Conservation (phyloP, 2,113 vertebrate species). For the Pterocles gutturalis region DNA sequence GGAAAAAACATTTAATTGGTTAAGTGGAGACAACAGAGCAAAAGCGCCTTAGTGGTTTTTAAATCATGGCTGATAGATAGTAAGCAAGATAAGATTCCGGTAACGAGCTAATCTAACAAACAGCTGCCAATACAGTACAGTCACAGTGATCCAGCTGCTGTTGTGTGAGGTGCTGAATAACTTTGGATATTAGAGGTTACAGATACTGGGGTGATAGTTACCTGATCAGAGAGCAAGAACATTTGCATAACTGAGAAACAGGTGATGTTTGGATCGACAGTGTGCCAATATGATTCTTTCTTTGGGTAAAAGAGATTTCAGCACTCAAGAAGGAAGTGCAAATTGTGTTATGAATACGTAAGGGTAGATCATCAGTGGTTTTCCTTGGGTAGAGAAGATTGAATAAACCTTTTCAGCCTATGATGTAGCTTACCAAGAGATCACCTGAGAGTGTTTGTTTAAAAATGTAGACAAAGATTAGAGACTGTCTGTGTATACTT, state of each 20-base stretch:
- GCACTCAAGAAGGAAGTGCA: neutral
- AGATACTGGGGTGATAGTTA: neutral
- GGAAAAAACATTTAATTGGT: neutral
- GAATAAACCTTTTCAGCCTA: neutral
- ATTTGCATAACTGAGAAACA: neutral
- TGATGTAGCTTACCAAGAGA: neutral
- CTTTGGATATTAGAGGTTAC: neutral
- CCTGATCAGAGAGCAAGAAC: neutral
- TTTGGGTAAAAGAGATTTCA: neutral
- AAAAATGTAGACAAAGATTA: neutral
- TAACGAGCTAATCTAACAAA: constrained; percentile 13
- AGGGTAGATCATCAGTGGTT: neutral
- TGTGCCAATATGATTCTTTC: neutral
- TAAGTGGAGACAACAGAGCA: neutral
- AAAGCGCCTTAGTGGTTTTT: neutral
- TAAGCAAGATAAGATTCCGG: neutral
- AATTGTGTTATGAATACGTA: neutral
- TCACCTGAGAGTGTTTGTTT: neutral
- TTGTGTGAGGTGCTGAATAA: neutral
- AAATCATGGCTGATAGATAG: neutral
- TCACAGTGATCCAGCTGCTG: constrained; percentile 4
- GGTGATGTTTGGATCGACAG: neutral
- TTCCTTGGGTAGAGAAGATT: neutral
- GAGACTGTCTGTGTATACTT: neutral
- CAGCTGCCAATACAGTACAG: neutral